A percentile compares a stretch with the other conserved stretches of the same genome.
phyloP scores from a whole-genome alignment of 2,888 invertebrate genomes.

The Priapulus caudatus region DNA sequence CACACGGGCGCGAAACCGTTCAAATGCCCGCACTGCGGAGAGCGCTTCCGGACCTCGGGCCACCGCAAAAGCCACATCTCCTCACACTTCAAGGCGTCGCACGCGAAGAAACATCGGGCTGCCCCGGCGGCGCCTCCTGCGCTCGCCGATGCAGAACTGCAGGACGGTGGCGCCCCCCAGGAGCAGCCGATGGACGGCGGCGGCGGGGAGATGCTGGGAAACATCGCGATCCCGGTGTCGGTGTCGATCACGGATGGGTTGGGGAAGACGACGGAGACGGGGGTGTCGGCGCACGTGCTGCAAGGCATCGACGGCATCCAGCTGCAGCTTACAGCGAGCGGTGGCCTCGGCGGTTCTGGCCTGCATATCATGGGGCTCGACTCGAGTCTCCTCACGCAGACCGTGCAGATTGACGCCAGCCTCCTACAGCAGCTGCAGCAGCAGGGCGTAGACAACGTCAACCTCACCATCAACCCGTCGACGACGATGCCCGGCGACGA shows the following conservation, averaged over 20 bases:
- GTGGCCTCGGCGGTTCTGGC: conserved; percentile 30
- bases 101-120: conserved; percentile 17
- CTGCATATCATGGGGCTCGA: conserved; percentile 40
- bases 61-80: conserved; percentile 51
- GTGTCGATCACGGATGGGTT: conserved; percentile 20
- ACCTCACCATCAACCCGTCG: conserved; percentile 33
- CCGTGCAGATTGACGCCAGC: conserved; percentile 42
- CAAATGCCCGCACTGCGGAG: conserved; percentile 67
- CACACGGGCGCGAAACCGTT: conserved; percentile 62
- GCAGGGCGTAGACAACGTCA: conserved; percentile 32
- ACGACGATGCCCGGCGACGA: conserved; percentile 5
- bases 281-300: conserved; percentile 28
- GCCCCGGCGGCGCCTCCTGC: conserved; percentile 10
- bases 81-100: conserved; percentile 41
- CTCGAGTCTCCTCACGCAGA: conserved; percentile 36
- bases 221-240: conserved; percentile 28
- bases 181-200: conserved; percentile 28
- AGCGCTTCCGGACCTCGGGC: conserved; percentile 52
- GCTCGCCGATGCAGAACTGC: conserved; percentile 10
- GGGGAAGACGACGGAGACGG: conserved; percentile 20
- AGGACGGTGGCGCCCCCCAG: conserved; percentile 10
- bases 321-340: conserved; percentile 35
- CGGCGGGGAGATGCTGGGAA: conserved; percentile 25
- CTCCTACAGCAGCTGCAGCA: conserved; percentile 41
- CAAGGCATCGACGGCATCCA: conserved; percentile 35